Evolutionary conservation across 2,888 invertebrate genomes (phyloP), one percentile per base, ranked within the genome.

Genomic region (Tetragonula carbonaria): DNA sequence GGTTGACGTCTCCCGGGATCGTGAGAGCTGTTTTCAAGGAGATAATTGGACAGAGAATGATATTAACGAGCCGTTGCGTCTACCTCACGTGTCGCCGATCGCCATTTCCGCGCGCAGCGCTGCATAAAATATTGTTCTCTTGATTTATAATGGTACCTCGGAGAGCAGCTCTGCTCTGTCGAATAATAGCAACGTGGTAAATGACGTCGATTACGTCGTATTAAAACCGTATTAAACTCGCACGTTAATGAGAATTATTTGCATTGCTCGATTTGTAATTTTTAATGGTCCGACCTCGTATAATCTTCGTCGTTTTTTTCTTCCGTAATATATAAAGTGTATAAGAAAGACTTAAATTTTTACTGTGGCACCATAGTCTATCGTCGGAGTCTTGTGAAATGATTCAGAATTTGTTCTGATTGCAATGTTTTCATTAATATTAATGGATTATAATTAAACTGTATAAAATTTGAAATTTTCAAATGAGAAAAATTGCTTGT

Each of bases 31-130:
- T 63, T 63, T 63, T 50, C 21, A 33, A 21, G 5, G 63, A 33
- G 63, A 74, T 74, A 74, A 74, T 74, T 63, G 63, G 51, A 33
- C 28, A 16, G 16, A 13, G 50, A 33, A 33, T n/a, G 73, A 74
- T 63, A 33, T 23, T 38, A 57, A 63, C 63, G 33, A 63, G 8
- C 21, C 18, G 23, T 59, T 72, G 45, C 57, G 23, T 23, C 59
- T 57, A 18, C 45, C 23, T 59, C 59, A 23, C 45, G 13, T 18
- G 18, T 45, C 23, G 23, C 21, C 2, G 16, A 72, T 59, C 38
- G 59, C 18, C 4, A 59, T 72, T 72, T 59, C 72, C 45, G 28
- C 18, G 5, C 45, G n/a, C 18, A 18, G 38, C 45, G 45, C 23
- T 23, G 45, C 16, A 59, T 18, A 23, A 72, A 59, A 45, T 59